phyloP scores from a whole-genome alignment of 2,888 invertebrate species.

The Hermaeophaga mercurialis region DNA sequence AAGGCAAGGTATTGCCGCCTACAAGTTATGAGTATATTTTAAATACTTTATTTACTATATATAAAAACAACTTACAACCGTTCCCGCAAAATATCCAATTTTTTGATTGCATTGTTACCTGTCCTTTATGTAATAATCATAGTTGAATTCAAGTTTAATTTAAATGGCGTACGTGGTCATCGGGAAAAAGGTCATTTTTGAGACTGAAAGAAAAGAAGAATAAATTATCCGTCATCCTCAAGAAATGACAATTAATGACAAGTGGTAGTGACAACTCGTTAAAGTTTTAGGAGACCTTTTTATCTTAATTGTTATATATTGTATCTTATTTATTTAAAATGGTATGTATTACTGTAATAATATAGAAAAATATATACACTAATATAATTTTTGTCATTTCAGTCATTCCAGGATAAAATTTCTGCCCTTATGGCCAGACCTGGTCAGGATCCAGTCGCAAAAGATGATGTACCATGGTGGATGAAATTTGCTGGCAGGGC shows the following conservation, averaged over 20 bases:
- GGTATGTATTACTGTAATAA: conserved; percentile 6
- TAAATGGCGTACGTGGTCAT: no score
- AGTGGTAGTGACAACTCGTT: neutral
- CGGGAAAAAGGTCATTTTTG: no score
- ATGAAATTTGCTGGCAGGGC: conserved; percentile 85
- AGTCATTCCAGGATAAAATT: conserved; percentile 83
- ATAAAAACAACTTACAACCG: no score
- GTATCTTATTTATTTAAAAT: conserved; percentile 9
- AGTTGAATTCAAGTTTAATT: no score
- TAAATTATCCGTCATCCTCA: no score
- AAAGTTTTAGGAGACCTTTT: neutral
- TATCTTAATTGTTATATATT: neutral
- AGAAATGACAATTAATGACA: conserved; percentile 1
- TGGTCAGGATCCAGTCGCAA: conserved; percentile 75
- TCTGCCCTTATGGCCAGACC: conserved; percentile 80
- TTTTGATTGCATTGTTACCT: no score
- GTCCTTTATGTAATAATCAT: no score
- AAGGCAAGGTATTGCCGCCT: no score
- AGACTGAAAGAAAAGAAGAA: no score
- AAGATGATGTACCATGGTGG: conserved; percentile 88
- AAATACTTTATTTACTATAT: no score
- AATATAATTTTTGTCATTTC: conserved; percentile 41
- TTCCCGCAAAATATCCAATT: no score
- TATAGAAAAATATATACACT: neutral
- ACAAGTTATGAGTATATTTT: no score